phyloP scores from a whole-genome alignment of 1,140 invertebrate species.

The Diabrotica undecimpunctata region DNA sequence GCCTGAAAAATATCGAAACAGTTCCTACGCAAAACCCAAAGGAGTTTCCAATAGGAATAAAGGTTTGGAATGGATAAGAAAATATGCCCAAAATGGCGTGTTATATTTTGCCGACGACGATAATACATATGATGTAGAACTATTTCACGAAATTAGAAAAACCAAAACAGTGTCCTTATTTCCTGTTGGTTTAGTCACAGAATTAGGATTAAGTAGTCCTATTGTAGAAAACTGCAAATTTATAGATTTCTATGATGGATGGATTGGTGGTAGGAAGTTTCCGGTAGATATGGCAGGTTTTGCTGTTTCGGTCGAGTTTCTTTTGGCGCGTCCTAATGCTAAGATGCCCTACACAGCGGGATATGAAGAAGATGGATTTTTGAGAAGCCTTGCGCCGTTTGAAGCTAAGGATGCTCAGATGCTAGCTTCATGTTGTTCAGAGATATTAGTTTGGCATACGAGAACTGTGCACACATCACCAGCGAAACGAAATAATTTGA shows the following conservation, averaged over 20 bases:
- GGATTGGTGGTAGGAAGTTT: slow-evolving; percentile 77
- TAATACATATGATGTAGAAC: slow-evolving; percentile 84
- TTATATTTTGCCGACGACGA: slow-evolving; percentile 98
- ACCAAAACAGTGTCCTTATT: slow-evolving; percentile 84
- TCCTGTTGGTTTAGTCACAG: slow-evolving; percentile 80
- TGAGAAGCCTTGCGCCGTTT: slow-evolving; percentile 68
- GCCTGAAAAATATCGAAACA: slow-evolving; percentile 69
- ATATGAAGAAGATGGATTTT: slow-evolving; percentile 81
- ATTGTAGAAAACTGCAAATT: slow-evolving; percentile 66
- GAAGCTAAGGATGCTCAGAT: slow-evolving; percentile 71
- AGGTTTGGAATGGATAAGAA: slow-evolving; percentile 79
- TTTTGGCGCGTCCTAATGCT: slow-evolving; percentile 62
- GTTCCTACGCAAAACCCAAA: slow-evolving; percentile 71
- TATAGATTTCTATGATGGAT: slow-evolving; percentile 78
- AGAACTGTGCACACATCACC: slow-evolving; percentile 75
- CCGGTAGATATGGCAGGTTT: slow-evolving; percentile 93
- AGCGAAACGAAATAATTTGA: slow-evolving; percentile 39
- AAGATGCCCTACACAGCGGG: slow-evolving; percentile 72
- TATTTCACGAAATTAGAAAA: slow-evolving; percentile 80
- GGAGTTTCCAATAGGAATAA: slow-evolving; percentile 89
- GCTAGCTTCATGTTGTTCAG: slow-evolving; percentile 72
- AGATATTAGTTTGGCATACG: slow-evolving; percentile 84
- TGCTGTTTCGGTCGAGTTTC: slow-evolving; percentile 56
- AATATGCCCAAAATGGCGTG: slow-evolving; percentile 73
- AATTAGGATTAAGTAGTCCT: slow-evolving; percentile 68